Conservation (phyloP, 1,140 invertebrate species). For the Sarcophaga bullata region DNA sequence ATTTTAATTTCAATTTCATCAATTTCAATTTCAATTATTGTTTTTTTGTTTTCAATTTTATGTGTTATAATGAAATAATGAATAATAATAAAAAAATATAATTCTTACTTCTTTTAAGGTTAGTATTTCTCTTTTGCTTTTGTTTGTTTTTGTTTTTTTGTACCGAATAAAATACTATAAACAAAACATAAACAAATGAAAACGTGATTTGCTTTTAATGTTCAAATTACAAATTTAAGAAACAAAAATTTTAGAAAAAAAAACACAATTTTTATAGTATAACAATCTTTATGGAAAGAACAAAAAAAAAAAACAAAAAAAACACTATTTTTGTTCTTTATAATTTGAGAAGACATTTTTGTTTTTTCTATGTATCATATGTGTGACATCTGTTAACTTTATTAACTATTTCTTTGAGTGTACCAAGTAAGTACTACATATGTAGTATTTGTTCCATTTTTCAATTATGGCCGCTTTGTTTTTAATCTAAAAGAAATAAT, state of each 20-base stretch:
- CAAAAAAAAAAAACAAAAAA: too few relatives aligned
- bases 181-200: not conserved
- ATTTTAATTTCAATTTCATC: too few relatives aligned
- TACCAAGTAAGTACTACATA: not conserved
- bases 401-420: not conserved
- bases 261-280: not conserved
- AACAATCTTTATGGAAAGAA: not conserved
- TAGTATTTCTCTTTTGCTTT: not conserved
- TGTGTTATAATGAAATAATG: constrained; percentile 11
- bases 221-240: not conserved
- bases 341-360: too few relatives aligned
- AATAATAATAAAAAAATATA: not conserved
- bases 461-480: constrained; percentile 17
- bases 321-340: too few relatives aligned
- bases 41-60: not conserved
- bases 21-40: too few relatives aligned
- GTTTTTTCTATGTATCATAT: too few relatives aligned
- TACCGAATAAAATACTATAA: not conserved
- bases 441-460: not conserved
- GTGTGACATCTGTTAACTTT: not conserved
- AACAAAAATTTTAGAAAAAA: not conserved
- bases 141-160: too few relatives aligned
- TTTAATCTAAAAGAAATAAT: not conserved
- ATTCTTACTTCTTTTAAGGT: not conserved
- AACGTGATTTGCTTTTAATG: constrained; percentile 14